Evolutionary conservation across 2,888 invertebrate genomes (phyloP), one percentile per base, ranked within the genome.

Genomic region (Ceramica pisi): DNA sequence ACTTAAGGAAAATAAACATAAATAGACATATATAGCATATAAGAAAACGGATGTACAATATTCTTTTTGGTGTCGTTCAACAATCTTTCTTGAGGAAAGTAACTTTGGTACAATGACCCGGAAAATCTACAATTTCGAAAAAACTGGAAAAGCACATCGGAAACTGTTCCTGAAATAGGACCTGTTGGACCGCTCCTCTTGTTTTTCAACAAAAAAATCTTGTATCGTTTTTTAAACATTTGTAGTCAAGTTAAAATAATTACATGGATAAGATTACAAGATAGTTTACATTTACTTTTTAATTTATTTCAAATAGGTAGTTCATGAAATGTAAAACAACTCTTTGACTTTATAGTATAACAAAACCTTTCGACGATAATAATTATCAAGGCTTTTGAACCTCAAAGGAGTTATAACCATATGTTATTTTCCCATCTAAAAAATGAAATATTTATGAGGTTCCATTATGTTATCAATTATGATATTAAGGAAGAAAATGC

Each of bases 351-450:
- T n/a, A 16, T 53, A 35, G 10, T 44, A 31, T 19, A 12, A 41
- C 14, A 26, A 53, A 68, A 67, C 14, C 6, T 50, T 63, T 19
- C 0, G 10, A 23, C 1, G 51, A 44, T 44, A 38, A 61, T 46
- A n/a, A 41, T 14, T 44, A 35, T 46, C 8, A 70, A 50, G 16
- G 23, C 53, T 12, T 46, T 21, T 19, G 35, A 65, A 46, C n/a
- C 19, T 31, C 51, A 38, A 73, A 59, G 35, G 73, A 14, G 31
- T 44, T 38, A 38, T 7, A 44, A 35, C 51, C 53, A 67, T n/a
- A 53, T 67, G 51, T 31, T 48, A 16, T 48, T 41, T 74, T 50
- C 31, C 23, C 59, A 53, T 60, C 14, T 16, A 44, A 72, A 46
- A 59, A 59, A 19, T 21, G 2, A 35, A 67, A 51, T 59, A 35